phyloP scores from a whole-genome alignment of 2,113 vertebrate genomes.

The Misgurnus mizolepis region DNA sequence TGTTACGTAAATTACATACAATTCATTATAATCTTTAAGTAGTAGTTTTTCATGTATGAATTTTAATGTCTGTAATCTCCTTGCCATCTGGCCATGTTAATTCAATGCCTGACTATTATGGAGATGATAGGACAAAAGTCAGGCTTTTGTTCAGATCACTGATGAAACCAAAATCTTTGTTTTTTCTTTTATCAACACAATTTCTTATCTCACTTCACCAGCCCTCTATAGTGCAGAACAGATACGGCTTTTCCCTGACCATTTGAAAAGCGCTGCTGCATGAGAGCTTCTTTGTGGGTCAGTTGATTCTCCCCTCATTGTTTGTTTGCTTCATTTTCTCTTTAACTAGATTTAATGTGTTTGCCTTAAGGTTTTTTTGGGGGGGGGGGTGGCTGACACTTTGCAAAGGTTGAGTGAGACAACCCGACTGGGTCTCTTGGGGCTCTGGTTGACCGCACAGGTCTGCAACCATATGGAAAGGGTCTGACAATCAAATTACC shows the following conservation, averaged over 20 bases:
- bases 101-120: conserved; percentile 32
- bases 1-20: conserved; percentile 13
- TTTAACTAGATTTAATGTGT: conserved; percentile 62
- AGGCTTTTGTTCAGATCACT: conserved; percentile 18
- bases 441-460: conserved; percentile 45
- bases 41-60: conserved; percentile 35
- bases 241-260: conserved; percentile 19
- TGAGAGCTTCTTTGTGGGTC: conserved; percentile 58
- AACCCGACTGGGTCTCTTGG: conserved; percentile 41
- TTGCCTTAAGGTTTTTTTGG: conserved; percentile 61
- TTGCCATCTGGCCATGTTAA: conserved; percentile 43
- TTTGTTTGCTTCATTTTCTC: conserved; percentile 54
- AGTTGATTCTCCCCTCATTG: conserved; percentile 54
- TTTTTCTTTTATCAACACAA: conserved; percentile 39
- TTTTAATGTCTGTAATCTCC: conserved; percentile 53
- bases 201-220: conserved; percentile 55
- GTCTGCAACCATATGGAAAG: conserved; percentile 57
- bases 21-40: conserved; percentile 40
- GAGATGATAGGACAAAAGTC: conserved; percentile 37
- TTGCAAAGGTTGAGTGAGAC: conserved; percentile 51
- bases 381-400: conserved; percentile 42
- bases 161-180: conserved; percentile 21
- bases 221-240: conserved; percentile 1
- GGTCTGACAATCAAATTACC: conserved; percentile 60
- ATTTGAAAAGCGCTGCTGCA: conserved; percentile 46